phyloP scores from a whole-genome alignment of 2,888 invertebrate genomes.

The Alitta virens region DNA sequence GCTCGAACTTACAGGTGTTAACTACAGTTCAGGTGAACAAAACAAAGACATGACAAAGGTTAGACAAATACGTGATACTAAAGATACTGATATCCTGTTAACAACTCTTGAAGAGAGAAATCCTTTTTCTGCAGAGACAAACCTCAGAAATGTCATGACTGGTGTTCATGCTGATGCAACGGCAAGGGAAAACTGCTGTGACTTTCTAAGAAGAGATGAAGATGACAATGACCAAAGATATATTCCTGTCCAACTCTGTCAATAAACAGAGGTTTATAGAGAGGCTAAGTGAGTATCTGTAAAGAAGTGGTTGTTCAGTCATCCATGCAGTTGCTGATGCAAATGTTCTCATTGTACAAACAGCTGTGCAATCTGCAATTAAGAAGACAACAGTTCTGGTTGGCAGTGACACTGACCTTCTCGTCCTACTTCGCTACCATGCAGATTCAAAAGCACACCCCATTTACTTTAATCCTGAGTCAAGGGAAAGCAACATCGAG shows the following conservation, averaged over 20 bases:
- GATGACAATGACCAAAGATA: conserved; percentile 14
- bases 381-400: conserved; percentile 23
- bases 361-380: conserved; percentile 24
- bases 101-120: conserved; percentile 22
- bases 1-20: conserved; percentile 19
- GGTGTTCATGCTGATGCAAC: too few relatives aligned
- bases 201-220: too few relatives aligned
- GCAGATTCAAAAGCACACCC: not conserved
- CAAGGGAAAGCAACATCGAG: too few relatives aligned
- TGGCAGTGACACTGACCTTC: conserved; percentile 38
- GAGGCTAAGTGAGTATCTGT: conserved; percentile 1
- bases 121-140: conserved; percentile 26
- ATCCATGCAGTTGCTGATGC: conserved; percentile 34
- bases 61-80: conserved; percentile 21
- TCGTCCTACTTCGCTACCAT: conserved; percentile 30
- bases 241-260: conserved; percentile 25
- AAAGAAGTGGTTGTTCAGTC: conserved; percentile 10
- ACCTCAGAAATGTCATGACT: conserved; percentile 31
- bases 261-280: conserved; percentile 11
- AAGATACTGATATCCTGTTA: conserved; percentile 24
- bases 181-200: too few relatives aligned
- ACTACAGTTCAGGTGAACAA: conserved; percentile 14
- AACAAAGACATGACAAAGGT: conserved; percentile 19
- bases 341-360: conserved; percentile 33
- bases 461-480: not conserved